phyloP scores from a whole-genome alignment of 92 coral and sea anemone genomes.

The Scolanthus callimorphus region DNA sequence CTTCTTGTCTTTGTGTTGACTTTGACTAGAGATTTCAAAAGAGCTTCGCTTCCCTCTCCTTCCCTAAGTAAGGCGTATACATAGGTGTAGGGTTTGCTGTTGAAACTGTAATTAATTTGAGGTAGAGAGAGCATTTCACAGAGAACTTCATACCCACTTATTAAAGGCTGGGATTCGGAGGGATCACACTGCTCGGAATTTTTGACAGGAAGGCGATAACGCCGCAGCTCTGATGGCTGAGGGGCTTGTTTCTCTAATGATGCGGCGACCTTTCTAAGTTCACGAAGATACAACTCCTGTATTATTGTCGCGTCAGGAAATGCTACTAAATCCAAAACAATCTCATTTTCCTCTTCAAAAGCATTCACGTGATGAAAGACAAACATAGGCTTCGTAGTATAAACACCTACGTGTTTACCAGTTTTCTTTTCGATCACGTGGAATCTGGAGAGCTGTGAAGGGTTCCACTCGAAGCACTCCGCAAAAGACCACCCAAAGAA shows the following conservation, averaged over 20 bases:
- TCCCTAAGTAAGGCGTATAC: conserved; percentile 57
- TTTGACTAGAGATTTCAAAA: conserved; percentile 37
- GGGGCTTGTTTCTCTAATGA: neutral
- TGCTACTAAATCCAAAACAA: conserved; percentile 57
- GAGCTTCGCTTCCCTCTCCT: neutral
- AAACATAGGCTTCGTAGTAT: conserved; percentile 58
- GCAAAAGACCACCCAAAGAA: conserved; percentile 35
- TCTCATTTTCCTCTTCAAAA: conserved; percentile 53
- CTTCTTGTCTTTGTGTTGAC: conserved; percentile 53
- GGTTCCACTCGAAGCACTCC: conserved; percentile 58
- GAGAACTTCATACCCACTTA: conserved; percentile 32
- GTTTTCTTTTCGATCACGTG: conserved; percentile 59
- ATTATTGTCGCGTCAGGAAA: conserved; percentile 43
- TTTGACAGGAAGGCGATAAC: conserved; percentile 50
- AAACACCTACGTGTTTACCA: conserved; percentile 45
- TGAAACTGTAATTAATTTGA: conserved; percentile 53
- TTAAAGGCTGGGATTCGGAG: neutral
- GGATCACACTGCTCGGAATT: conserved; percentile 2
- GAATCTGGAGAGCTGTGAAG: conserved; percentile 37
- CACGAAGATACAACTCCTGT: conserved; percentile 33
- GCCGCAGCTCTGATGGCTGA: conserved; percentile 33
- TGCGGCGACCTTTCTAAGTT: conserved; percentile 14
- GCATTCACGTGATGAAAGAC: conserved; percentile 79
- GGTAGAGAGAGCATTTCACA: conserved; percentile 60
- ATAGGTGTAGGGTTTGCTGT: conserved; percentile 61